Evolutionary conservation across 2,113 vertebrate genomes (phyloP), one percentile per base, ranked within the genome.

Genomic region (Symphodus melops): DNA sequence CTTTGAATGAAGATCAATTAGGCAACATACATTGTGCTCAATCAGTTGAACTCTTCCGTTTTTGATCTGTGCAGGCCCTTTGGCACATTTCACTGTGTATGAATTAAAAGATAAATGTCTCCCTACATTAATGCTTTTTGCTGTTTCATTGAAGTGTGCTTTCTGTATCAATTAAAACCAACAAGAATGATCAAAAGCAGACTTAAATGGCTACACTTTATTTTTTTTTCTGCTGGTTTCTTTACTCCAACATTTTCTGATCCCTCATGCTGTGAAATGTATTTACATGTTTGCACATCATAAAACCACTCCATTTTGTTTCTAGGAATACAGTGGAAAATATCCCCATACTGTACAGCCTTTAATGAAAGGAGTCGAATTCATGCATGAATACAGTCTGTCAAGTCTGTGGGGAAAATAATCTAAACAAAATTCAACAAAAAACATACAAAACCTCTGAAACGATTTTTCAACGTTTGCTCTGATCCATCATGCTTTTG

Each of bases 301-400:
- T 0, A 39, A 78, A 78, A 17, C 49, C 19, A 5, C 28, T 66
- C 25, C 2, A 17, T 52, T 52, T 44, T 62, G 17, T 48, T 37
- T 67, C 3, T 42, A 12, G 5, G 65, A 61, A 11, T 1, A 12
- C n/a, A 37, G 66, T 13, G 28, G 8, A 23, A 5, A n/a, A 21
- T 2, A 56, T 20, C 48, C 16, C 25, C 46, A 48, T 17, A n/a
- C 53, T 11, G 37, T 69, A 9, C 54, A 37, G 46, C 48, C 55
- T 17, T 3, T 36, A 51, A 61, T 54, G 56, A 60, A 60, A 59
- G 19, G 39, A 58, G 68, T 44, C 23, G 36, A 44, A 52, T 65
- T 78, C 68, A 48, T 20, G 9, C 49, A 3, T 56, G 41, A 2
- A 25, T 25, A 25, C 25, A 61, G 41, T 73, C 68, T 62, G 49